phyloP scores from a whole-genome alignment of 2,888 invertebrate genomes.

The Miltochrista miniata region DNA sequence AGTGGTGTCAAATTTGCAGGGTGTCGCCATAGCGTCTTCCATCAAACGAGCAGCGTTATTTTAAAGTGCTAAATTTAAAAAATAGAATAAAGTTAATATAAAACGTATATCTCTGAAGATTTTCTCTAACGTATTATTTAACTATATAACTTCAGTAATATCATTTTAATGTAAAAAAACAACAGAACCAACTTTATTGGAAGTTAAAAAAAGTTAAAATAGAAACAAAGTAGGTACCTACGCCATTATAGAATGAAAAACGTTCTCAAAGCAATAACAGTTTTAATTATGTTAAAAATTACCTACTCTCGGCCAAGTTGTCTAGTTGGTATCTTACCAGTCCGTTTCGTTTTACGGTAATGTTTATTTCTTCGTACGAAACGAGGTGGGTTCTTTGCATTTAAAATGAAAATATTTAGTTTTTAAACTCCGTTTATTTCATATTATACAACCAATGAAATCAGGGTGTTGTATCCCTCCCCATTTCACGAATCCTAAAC shows the following conservation, averaged over 20 bases:
- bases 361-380: constrained; percentile 48
- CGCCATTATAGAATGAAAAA: constrained; percentile 46
- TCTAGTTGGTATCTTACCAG: constrained; percentile 50
- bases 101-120: too few relatives aligned
- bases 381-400: constrained; percentile 27
- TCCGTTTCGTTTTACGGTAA: constrained; percentile 62
- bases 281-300: constrained; percentile 73
- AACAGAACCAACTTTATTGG: constrained; percentile 4
- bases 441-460: too few relatives aligned
- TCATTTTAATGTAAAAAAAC: background rate
- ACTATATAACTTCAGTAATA: too few relatives aligned
- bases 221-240: constrained; percentile 23
- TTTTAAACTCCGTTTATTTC: too few relatives aligned
- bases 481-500: too few relatives aligned
- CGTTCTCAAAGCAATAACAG: constrained; percentile 57
- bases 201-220: constrained; percentile 17
- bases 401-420: constrained; percentile 22
- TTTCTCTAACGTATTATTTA: too few relatives aligned
- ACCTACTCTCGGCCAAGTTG: constrained; percentile 44
- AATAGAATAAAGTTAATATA: too few relatives aligned
- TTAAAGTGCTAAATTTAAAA: too few relatives aligned
- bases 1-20: too few relatives aligned
- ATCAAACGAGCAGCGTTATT: too few relatives aligned
- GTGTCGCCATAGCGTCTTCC: too few relatives aligned
- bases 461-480: too few relatives aligned